phyloP scores from a whole-genome alignment of 2,113 vertebrate genomes.

The Gallinago undulata region DNA sequence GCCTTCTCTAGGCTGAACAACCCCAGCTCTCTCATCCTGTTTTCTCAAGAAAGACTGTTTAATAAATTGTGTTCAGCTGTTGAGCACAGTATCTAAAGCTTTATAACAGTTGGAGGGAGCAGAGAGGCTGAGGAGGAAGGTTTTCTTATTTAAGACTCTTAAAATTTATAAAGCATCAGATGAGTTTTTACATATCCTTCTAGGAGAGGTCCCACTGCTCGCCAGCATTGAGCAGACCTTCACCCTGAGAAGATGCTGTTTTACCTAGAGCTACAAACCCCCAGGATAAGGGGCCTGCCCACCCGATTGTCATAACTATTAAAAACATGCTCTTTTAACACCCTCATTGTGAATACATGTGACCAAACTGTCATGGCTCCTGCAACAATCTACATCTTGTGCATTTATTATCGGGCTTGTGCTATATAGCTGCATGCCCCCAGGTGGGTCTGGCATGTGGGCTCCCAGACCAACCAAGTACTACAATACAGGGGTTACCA shows the following conservation, averaged over 20 bases:
- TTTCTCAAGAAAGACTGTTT: not conserved
- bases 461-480: not conserved
- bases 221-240: not conserved
- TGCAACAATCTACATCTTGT: not conserved
- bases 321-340: not conserved
- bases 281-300: not conserved
- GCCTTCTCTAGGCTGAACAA: not conserved
- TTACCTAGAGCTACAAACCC: not conserved
- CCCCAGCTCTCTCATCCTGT: not conserved
- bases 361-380: not conserved
- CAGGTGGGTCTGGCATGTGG: not conserved
- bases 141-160: not conserved
- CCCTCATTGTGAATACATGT: not conserved
- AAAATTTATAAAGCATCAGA: not conserved
- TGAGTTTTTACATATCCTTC: not conserved
- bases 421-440: not conserved
- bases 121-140: not conserved
- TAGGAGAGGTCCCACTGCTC: not conserved
- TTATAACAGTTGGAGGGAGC: not conserved
- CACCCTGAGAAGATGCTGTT: not conserved
- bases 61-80: not conserved
- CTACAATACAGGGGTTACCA: not conserved
- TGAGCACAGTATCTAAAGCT: not conserved
- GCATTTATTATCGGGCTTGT: not conserved
- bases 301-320: not conserved